Evolutionary conservation across 2,888 invertebrate species (phyloP).

Genomic region (Lepidocyrtinus sp.): DNA sequence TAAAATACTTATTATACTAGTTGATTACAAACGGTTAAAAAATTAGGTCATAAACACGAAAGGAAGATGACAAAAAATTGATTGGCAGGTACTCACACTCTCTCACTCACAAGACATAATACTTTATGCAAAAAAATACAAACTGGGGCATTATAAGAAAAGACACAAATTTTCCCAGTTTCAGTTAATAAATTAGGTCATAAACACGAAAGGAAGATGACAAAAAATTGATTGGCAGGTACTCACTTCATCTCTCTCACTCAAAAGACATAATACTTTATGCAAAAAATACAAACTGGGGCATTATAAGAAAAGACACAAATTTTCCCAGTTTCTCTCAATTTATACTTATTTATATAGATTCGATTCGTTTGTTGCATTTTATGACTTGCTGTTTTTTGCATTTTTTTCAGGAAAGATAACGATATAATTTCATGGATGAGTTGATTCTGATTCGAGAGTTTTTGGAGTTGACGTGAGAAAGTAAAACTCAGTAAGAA

Average conservation of each 20-base stretch:
- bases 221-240: slow-evolving; percentile 12
- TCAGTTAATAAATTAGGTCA: neutral
- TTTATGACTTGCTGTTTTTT: neutral
- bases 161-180: neutral
- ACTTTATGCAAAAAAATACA: neutral
- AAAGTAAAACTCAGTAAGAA: too few relatives aligned
- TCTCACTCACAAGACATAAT: slow-evolving; percentile 21
- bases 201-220: neutral
- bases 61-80: neutral
- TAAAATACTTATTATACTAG: neutral
- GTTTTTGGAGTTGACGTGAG: too few relatives aligned
- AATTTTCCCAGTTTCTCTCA: neutral
- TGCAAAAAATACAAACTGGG: neutral
- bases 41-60: neutral
- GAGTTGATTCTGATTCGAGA: too few relatives aligned
- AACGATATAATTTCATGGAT: slow-evolving; percentile 36
- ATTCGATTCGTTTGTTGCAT: neutral
- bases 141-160: neutral
- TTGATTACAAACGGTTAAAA: neutral
- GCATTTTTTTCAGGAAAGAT: neutral
- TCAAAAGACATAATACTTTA: slow-evolving; percentile 26
- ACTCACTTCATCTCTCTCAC: slow-evolving; percentile 34
- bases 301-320: neutral
- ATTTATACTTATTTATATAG: neutral
- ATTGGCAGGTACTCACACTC: slow-evolving; percentile 28